Evolutionary conservation across 2,888 invertebrate genomes (phyloP), one percentile per base, ranked within the genome.

Genomic region (Epinotia nisella): DNA sequence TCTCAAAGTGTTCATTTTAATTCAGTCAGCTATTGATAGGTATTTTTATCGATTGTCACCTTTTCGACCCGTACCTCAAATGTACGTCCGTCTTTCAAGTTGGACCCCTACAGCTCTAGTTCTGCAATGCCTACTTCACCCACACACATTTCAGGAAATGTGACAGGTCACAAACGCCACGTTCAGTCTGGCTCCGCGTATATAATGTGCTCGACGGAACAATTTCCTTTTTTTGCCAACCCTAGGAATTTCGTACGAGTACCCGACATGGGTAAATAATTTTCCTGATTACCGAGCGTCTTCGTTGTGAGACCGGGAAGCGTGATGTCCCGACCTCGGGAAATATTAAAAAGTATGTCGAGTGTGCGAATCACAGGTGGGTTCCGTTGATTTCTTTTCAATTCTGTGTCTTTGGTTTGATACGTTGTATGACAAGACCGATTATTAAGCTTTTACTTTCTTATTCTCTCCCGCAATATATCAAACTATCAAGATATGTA

Each of bases 211-310:
- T 58, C 29, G 29, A 29, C 29, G n/a, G 55, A 55, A 13, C 56
- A 58, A 29, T 49, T 74, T 49, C 10, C 55, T 39, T 60, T 65
- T 55, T 17, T 68, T 67, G 75, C 60, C 83, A 85, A 79, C 92
- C 92, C 92, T 90, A 76, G 75, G 77, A 82, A 82, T 85, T 85
- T 81, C 77, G 84, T 83, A 82, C 87, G 82, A 85, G 85, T 81
- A 82, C 87, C 84, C 91, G 90, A 92, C 91, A 90, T 91, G 90
- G 89, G 93, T 93, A 93, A 93, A 93, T 92, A 93, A 92, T 92
- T 92, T 91, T 86, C 89, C 87, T 93, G 92, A 92, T 93, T 93
- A 92, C 91, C 90, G 91, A 85, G 86, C 82, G 80, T 81, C 90
- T 88, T 88, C 89, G 85, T 83, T 84, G 82, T 79, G 82, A 83